A percentile compares a stretch with the other conserved stretches of the same genome.
These are phyloP conservation scores for Nomada fabriciana DNA, from an alignment of 2,888 invertebrate genomes.

Conservation along the genomic window DNA sequence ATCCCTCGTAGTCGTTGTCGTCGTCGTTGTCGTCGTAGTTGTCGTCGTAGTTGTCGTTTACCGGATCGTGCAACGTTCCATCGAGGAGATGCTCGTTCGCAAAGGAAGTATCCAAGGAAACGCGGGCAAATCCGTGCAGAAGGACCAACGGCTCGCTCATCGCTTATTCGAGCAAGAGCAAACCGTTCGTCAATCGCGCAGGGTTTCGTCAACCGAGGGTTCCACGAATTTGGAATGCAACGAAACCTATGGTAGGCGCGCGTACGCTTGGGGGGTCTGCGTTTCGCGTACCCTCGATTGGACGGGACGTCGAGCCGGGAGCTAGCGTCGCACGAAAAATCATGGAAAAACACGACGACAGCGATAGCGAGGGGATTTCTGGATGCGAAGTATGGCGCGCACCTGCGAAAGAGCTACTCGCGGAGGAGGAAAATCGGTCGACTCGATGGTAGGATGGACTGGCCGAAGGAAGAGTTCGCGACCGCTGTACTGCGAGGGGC, in stretches of 20 bases:
- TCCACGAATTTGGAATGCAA: too few species aligned
- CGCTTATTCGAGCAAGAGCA: background rate
- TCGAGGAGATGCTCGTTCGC: slow-evolving; percentile 9
- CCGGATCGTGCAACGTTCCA: background rate
- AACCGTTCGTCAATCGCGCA: background rate
- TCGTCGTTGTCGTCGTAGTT: slow-evolving; percentile 10
- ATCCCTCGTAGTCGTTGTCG: slow-evolving; percentile 71
- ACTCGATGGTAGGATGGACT: background rate
- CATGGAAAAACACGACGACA: too few species aligned
- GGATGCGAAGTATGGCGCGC: too few species aligned
- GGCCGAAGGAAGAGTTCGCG: slow-evolving; percentile 8
- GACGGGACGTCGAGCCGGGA: too few species aligned
- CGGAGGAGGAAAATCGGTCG: slow-evolving; percentile 10
- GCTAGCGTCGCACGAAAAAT: too few species aligned
- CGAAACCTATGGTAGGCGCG: too few species aligned
- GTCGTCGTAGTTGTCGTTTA: too few species aligned
- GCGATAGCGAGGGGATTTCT: too few species aligned
- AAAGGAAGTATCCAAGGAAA: slow-evolving; percentile 56
- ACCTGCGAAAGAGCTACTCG: too few species aligned
- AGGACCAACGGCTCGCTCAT: slow-evolving; percentile 36
- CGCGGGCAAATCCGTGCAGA: slow-evolving; percentile 51
- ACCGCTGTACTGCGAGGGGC: slow-evolving; percentile 10
- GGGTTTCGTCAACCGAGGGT: too few species aligned
- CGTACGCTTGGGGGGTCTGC: too few species aligned
- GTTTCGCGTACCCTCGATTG: too few species aligned